Conservation (phyloP, 2,888 invertebrate genomes). For the Seira musarum region DNA sequence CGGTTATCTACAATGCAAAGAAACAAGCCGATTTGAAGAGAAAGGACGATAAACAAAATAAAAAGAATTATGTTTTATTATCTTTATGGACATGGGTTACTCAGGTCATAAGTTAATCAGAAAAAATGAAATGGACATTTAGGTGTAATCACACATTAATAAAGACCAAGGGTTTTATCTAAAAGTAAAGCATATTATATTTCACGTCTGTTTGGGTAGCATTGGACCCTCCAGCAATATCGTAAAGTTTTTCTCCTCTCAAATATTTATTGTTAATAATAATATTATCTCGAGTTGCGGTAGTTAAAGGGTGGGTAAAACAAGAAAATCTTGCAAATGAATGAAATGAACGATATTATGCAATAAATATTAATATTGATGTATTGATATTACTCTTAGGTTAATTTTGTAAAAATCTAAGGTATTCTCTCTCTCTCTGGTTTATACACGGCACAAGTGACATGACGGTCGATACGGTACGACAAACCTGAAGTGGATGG, state of each 20-base stretch:
- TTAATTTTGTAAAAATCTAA: slow-evolving; percentile 22
- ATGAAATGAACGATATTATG: not conserved
- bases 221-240: slow-evolving; percentile 18
- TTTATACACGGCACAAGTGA: not conserved
- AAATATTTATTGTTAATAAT: not conserved
- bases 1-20: too few species aligned
- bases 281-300: not conserved
- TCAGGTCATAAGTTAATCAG: too few species aligned
- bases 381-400: slow-evolving; percentile 17
- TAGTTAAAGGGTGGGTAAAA: slow-evolving; percentile 14
- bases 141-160: too few species aligned
- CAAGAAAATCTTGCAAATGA: slow-evolving; percentile 20
- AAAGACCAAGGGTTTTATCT: too few species aligned
- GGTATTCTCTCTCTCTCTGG: not conserved
- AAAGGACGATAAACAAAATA: too few species aligned
- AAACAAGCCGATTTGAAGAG: too few species aligned
- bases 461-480: not conserved
- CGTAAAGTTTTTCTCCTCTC: not conserved
- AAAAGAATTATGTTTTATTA: too few species aligned
- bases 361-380: not conserved
- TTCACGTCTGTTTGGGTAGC: not conserved
- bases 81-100: too few species aligned
- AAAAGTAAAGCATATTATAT: too few species aligned
- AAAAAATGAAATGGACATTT: too few species aligned
- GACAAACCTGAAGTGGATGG: slow-evolving; percentile 32